Conservation (phyloP, 2,888 invertebrate species). For the Melangyna quadrimaculata region DNA sequence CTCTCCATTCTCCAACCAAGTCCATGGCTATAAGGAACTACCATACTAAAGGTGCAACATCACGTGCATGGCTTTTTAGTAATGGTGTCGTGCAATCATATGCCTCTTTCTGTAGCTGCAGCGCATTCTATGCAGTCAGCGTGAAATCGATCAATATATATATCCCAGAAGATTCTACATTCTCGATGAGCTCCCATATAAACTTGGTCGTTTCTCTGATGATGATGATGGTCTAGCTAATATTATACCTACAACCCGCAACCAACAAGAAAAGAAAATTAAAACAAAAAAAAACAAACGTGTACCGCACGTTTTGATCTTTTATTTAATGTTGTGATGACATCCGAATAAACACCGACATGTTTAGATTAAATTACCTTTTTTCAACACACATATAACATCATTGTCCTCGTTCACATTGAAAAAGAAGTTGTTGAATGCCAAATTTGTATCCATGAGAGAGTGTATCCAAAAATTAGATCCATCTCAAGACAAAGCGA, state of each 20-base stretch:
- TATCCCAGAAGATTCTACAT: not conserved
- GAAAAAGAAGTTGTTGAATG: not conserved
- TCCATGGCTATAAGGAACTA: not conserved
- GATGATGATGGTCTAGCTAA: not conserved
- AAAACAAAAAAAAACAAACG: not conserved
- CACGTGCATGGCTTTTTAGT: constrained; percentile 45
- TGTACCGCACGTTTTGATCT: constrained; percentile 50
- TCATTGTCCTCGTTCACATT: not conserved
- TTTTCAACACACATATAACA: not conserved
- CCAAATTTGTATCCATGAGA: not conserved
- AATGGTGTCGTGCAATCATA: constrained; percentile 39
- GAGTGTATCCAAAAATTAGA: constrained; percentile 23
- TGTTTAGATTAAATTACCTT: constrained; percentile 37
- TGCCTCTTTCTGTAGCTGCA: not conserved
- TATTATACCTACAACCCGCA: not conserved
- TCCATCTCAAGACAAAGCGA: constrained; percentile 3
- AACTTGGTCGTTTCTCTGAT: too few species aligned
- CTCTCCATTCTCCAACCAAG: not conserved
- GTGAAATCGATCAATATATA: constrained; percentile 40
- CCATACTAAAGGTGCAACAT: constrained; percentile 50
- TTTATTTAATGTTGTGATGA: constrained; percentile 48
- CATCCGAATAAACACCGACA: constrained; percentile 48
- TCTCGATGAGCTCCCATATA: not conserved
- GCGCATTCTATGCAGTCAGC: constrained; percentile 17
- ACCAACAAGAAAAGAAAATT: not conserved